phyloP scores from a whole-genome alignment of 2,113 vertebrate genomes.

The Chloebia gouldiae region DNA sequence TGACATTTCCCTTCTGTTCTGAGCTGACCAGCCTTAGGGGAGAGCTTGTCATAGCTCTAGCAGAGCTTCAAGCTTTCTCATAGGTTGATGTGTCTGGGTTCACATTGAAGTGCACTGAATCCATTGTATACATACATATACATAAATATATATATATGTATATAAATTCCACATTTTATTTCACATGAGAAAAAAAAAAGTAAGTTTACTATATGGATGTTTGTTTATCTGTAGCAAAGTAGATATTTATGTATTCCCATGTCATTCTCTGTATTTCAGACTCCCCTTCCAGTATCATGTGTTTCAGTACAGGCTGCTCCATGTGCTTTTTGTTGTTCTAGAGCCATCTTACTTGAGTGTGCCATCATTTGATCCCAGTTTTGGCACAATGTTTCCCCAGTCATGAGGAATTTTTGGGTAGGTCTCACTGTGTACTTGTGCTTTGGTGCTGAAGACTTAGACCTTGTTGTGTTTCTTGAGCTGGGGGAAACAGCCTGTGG shows the following conservation, averaged over 20 bases:
- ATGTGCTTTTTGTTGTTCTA: neutral
- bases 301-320: neutral
- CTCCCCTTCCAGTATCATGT: neutral
- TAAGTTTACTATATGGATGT: neutral
- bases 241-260: neutral
- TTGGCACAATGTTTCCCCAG: neutral
- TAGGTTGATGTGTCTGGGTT: neutral
- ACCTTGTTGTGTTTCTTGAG: neutral
- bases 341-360: neutral
- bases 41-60: neutral
- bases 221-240: neutral
- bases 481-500: neutral
- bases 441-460: neutral
- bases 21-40: neutral
- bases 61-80: neutral
- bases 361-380: rapidly evolving
- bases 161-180: neutral
- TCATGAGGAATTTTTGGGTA: neutral
- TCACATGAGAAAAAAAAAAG: neutral
- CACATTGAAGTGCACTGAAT: neutral
- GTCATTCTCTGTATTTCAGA: neutral
- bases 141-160: neutral
- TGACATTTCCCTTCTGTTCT: neutral
- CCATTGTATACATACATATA: neutral
- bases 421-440: neutral